Evolutionary conservation across 2,113 vertebrate species (phyloP), one percentile per base, ranked within the genome.

Genomic region (Etheostoma spectabile): DNA sequence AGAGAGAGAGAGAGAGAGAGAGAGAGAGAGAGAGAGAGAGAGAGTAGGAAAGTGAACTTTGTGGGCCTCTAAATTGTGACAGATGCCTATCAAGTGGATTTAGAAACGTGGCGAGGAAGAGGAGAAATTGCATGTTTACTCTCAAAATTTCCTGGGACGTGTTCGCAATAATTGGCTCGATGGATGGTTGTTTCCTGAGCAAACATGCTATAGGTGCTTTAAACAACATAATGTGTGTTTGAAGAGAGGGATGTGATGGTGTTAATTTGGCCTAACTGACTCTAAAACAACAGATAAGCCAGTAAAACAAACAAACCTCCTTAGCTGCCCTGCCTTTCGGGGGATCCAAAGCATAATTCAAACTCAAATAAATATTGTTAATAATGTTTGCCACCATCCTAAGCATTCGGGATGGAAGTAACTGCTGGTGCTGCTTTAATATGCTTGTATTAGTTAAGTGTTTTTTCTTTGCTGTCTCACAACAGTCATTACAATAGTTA

Each of bases 271-370:
- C 69, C 86, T 84, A 87, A 84, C 80, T 79, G 79, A 82, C 89
- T 88, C 83, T 90, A 80, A 88, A 88, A 90, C 85, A 91, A 92
- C 86, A 86, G 77, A 63, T 71, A 74, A 84, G 63, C 67, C 22
- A 85, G 87, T 88, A 86, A 93, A 91, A 92, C 80, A 94, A 93
- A 93, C 90, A 93, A 65, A 89, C 79, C 83, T 53, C 73, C 65
- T 73, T 52, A 52, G 85, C 82, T 86, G 77, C 69, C 74, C 56
- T 85, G 79, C 80, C 85, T 90, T 77, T 30, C 56, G 89, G 92
- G 79, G 77, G 51, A 62, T 72, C 70, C 65, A 80, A 77, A 85
- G 79, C 67, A 83, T 79, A 89, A 90, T 84, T 90, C 67, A 80
- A 91, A 87, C 64, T 88, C 73, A 88, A 80, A 87, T 62, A 90